Conservation (phyloP, 2,113 vertebrate genomes). For the Lepus americanus region DNA sequence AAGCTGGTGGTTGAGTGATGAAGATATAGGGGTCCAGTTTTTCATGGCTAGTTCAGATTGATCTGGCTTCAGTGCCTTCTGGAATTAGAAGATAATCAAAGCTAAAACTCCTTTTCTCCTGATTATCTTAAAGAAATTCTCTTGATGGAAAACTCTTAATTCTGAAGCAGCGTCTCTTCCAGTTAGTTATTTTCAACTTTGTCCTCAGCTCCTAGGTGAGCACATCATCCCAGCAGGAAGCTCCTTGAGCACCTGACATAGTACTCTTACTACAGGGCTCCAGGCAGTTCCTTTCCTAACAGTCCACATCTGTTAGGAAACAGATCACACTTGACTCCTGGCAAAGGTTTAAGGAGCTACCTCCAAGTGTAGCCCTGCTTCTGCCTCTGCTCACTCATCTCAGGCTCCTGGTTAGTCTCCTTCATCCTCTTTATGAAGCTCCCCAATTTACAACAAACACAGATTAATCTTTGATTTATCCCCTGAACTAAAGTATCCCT, state of each 20-base stretch:
- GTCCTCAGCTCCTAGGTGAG: neutral
- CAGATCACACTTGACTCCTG: neutral
- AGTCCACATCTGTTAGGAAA: neutral
- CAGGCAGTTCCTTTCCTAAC: neutral
- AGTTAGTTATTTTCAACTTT: neutral
- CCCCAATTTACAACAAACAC: neutral
- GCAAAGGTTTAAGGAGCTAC: neutral
- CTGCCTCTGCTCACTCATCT: neutral
- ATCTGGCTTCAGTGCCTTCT: neutral
- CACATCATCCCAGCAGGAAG: neutral
- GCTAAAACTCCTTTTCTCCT: neutral
- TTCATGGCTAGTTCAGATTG: neutral
- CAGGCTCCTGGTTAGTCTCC: neutral
- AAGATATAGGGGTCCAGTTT: neutral
- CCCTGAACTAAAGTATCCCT: neutral
- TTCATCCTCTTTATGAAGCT: neutral
- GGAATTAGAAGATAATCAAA: neutral
- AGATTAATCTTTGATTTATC: neutral
- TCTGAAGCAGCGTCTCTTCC: neutral
- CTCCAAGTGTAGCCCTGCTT: neutral
- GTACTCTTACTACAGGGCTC: neutral
- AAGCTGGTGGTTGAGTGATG: neutral
- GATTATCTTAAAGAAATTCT: neutral
- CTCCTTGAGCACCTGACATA: rapidly evolving
- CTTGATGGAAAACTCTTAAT: neutral